Percentiles rank a stretch among this genome's conserved stretches.
phyloP scores from a whole-genome alignment of 2,888 invertebrate genomes.

The Mythimna loreyi region DNA sequence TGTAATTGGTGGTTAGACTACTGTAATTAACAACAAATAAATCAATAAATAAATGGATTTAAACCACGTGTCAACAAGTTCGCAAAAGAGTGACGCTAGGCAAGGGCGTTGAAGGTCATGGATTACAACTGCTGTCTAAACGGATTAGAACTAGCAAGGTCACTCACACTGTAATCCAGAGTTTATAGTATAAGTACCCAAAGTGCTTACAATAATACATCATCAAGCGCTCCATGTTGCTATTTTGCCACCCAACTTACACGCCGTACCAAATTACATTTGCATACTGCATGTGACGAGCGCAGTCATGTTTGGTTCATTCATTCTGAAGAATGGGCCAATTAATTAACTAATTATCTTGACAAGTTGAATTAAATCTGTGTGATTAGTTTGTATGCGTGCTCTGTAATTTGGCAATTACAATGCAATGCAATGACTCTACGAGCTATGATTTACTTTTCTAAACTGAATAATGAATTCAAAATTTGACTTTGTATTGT shows the following conservation, averaged over 20 bases:
- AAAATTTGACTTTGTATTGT: too few species aligned
- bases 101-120: too few species aligned
- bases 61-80: too few species aligned
- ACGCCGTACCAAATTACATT: conserved; percentile 48
- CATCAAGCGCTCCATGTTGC: conserved; percentile 4
- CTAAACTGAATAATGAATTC: background rate
- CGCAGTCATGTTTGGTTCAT: conserved; percentile 11
- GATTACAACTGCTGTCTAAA: too few species aligned
- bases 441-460: background rate
- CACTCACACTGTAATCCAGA: too few species aligned
- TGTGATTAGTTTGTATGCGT: background rate
- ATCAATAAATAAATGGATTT: too few species aligned
- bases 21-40: too few species aligned
- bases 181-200: background rate
- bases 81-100: too few species aligned
- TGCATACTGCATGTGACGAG: conserved; percentile 40
- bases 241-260: conserved; percentile 6
- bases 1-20: too few species aligned
- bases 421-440: background rate
- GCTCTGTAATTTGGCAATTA: conserved; percentile 14
- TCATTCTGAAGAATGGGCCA: conserved; percentile 14
- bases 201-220: conserved; percentile 7
- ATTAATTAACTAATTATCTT: conserved; percentile 22
- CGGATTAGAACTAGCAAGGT: too few species aligned
- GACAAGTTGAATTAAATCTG: background rate